Evolutionary conservation across 1,140 invertebrate species (phyloP), one percentile per base, ranked within the genome.

Genomic region (Hycleus phaleratus): DNA sequence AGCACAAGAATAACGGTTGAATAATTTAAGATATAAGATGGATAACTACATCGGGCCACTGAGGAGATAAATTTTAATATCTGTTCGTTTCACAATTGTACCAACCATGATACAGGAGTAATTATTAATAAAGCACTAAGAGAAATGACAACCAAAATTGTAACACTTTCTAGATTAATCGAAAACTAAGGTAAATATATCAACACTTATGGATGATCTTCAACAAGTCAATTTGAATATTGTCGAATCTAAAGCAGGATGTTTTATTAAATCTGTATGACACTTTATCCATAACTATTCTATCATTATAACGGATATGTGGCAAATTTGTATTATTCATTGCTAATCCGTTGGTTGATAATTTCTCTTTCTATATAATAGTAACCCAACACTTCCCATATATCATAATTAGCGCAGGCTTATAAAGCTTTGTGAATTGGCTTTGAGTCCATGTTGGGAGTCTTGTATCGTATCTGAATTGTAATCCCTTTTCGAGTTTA

Each of bases 391-490:
- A 45, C 46, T n/a, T 53, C 51, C 25, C 42, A 53, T 53, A 53
- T 26, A 53, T 53, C 51, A 53, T 53, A 53, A 53, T 53, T 53
- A 53, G 51, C 51, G 38, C 24, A 46, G 51, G 32, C 32, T 45
- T 53, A 46, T 38, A 26, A 53, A 53, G 51, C 51, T 53, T 53
- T 53, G 51, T 53, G 51, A 42, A 53, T 53, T 53, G 51, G 51
- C 51, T 53, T 46, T 53, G 42, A 53, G 51, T 53, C 51, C 51
- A 53, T 53, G 51, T 53, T 32, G 32, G 43, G n/a, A 53, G 43
- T 53, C 51, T 53, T 53, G 51, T 53, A 53, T 53, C 51, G 51
- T 42, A 46, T 45, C 51, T 53, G 46, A 38, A 47, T 32, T 42
- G 51, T 53, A 53, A 53, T 53, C 51, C 50, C 18, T 53, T 53